Conservation (phyloP, 2,888 invertebrate genomes). For the Eupithecia insigniata region DNA sequence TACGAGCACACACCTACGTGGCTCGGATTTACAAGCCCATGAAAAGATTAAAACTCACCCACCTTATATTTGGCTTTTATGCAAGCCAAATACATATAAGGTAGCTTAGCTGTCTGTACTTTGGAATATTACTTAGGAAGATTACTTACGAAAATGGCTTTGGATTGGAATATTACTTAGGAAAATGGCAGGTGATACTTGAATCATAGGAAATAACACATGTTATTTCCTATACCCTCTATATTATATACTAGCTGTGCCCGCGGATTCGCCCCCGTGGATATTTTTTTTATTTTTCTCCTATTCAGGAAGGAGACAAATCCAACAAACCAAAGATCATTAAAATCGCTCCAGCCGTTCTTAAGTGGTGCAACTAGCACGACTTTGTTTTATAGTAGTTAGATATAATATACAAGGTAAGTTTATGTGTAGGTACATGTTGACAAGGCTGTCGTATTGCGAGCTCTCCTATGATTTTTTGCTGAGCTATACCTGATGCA, state of each 20-base stretch:
- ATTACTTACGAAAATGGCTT: too few species aligned
- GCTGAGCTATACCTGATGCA: not conserved
- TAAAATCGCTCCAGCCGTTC: too few species aligned
- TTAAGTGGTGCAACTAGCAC: too few species aligned
- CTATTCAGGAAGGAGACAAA: too few species aligned
- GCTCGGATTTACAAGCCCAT: not conserved
- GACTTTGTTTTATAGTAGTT: too few species aligned
- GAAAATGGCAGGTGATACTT: not conserved
- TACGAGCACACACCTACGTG: slow-evolving; percentile 13
- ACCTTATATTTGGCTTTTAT: not conserved
- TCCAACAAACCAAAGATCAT: too few species aligned
- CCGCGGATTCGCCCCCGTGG: too few species aligned
- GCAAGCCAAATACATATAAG: too few species aligned
- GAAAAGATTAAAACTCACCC: not conserved
- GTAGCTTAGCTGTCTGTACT: not conserved
- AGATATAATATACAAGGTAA: too few species aligned
- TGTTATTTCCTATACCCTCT: too few species aligned
- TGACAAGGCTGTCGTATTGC: not conserved
- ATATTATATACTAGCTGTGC: too few species aligned
- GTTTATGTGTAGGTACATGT: not conserved
- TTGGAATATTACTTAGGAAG: not conserved
- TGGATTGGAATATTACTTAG: slow-evolving; percentile 1
- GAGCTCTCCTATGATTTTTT: not conserved
- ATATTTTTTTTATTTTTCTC: too few species aligned
- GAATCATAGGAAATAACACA: not conserved